phyloP scores from a whole-genome alignment of 2,797 vertebrate genomes.

The Salarias fasciatus region DNA sequence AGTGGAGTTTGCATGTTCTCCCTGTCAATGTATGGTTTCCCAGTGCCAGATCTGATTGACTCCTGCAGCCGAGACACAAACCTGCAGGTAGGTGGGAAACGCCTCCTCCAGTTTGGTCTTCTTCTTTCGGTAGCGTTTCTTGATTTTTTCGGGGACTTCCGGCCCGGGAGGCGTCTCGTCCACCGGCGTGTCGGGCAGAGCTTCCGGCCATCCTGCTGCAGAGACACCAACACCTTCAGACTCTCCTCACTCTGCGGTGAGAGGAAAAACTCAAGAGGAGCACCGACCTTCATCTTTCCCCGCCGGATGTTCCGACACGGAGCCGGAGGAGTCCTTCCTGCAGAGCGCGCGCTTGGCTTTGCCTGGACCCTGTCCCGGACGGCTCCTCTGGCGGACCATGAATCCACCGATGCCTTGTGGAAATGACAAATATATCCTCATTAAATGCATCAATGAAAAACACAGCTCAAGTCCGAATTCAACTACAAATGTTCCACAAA shows the following conservation, averaged over 20 bases:
- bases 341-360: conserved; percentile 91
- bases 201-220: conserved; percentile 89
- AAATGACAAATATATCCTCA: conserved; percentile 20
- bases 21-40: too few relatives aligned
- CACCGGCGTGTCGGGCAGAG: conserved; percentile 85
- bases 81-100: conserved; percentile 96
- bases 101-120: conserved; percentile 98
- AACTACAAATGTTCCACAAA: not conserved
- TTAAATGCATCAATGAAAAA: not conserved
- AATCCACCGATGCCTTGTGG: conserved; percentile 96
- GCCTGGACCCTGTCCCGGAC: conserved; percentile 91
- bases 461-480: not conserved
- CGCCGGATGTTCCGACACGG: conserved; percentile 88
- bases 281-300: conserved; percentile 91
- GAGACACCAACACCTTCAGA: not conserved
- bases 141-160: conserved; percentile 94
- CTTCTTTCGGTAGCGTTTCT: conserved; percentile 97
- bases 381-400: conserved; percentile 98
- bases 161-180: conserved; percentile 87
- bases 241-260: too few relatives aligned
- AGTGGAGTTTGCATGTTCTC: too few relatives aligned
- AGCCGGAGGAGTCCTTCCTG: conserved; percentile 96
- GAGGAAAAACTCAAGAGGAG: not conserved
- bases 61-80: conserved; percentile 53
- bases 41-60: too few relatives aligned